A percentile compares a stretch with the other conserved stretches of the same genome.
Evolutionary conservation across 2,113 vertebrate species (phyloP).

Genomic region (Euleptes europaea): DNA sequence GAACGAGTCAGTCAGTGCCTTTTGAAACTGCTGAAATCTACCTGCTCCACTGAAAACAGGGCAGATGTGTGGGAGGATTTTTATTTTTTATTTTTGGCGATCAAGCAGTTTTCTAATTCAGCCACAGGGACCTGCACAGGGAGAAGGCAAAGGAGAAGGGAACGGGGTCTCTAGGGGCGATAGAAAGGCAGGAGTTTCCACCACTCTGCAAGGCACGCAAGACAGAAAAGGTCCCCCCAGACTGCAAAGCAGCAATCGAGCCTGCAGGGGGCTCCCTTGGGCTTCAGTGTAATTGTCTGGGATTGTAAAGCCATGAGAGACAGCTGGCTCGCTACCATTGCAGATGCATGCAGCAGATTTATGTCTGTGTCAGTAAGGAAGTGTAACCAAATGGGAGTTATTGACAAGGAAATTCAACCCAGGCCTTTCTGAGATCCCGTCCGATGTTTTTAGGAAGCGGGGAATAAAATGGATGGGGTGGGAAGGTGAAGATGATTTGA

Average conservation of each 20-base stretch:
- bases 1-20: not conserved
- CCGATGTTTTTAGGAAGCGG: not conserved
- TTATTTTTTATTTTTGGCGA: no score
- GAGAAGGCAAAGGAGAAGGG: not conserved
- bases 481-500: no score
- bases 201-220: not conserved
- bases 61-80: not conserved
- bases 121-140: not conserved
- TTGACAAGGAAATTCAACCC: not conserved
- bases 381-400: not conserved
- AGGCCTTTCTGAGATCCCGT: not conserved
- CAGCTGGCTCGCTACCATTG: no score
- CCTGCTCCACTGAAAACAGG: not conserved
- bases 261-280: not conserved
- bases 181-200: not conserved
- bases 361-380: not conserved
- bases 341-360: not conserved
- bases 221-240: not conserved
- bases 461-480: not conserved
- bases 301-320: not conserved
- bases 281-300: not conserved
- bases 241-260: not conserved
- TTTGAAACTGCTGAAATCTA: no score
- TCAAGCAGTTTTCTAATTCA: slow-evolving; percentile 1
- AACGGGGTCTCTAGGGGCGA: not conserved